Percentiles rank a stretch among this genome's conserved stretches.
phyloP scores from a whole-genome alignment of 1,140 invertebrate genomes.

The Drosophila sp. region DNA sequence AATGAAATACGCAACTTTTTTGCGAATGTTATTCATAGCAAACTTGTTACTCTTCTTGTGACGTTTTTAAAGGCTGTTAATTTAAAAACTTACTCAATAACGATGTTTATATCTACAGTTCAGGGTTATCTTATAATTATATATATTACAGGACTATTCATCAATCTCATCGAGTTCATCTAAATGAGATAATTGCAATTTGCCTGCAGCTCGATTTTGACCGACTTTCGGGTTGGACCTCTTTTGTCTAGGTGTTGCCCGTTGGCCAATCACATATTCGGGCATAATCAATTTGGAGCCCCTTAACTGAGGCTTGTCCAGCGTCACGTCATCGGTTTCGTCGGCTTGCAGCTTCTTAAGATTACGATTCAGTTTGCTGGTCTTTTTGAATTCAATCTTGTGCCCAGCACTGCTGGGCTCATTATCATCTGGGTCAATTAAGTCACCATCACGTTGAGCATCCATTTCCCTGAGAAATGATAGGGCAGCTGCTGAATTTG shows the following conservation, averaged over 20 bases:
- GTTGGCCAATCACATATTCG: constrained; percentile 91
- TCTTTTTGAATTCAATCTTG: constrained; percentile 84
- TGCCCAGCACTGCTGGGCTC: constrained; percentile 50
- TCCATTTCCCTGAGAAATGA: constrained; percentile 88
- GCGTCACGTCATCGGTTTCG: constrained; percentile 64
- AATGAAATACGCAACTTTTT: not conserved
- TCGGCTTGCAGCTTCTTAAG: constrained; percentile 71
- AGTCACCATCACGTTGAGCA: constrained; percentile 83
- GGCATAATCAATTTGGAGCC: constrained; percentile 90
- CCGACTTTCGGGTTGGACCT: constrained; percentile 48
- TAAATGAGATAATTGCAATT: constrained; percentile 87
- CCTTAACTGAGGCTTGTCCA: constrained; percentile 85
- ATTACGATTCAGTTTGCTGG: constrained; percentile 63
- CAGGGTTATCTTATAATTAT: not conserved
- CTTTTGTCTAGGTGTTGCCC: constrained; percentile 83
- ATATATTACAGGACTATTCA: constrained; percentile 29
- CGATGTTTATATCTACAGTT: not conserved
- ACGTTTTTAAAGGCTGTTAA: not conserved
- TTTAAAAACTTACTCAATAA: not conserved
- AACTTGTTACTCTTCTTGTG: too few relatives aligned
- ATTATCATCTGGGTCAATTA: constrained; percentile 38
- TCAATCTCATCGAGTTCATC: constrained; percentile 84
- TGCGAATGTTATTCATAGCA: not conserved
- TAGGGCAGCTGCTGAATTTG: constrained; percentile 89
- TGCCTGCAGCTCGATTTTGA: constrained; percentile 69